Evolutionary conservation across 1,140 invertebrate species (phyloP), one percentile per base, ranked within the genome.

Genomic region (Sycobia sp.): DNA sequence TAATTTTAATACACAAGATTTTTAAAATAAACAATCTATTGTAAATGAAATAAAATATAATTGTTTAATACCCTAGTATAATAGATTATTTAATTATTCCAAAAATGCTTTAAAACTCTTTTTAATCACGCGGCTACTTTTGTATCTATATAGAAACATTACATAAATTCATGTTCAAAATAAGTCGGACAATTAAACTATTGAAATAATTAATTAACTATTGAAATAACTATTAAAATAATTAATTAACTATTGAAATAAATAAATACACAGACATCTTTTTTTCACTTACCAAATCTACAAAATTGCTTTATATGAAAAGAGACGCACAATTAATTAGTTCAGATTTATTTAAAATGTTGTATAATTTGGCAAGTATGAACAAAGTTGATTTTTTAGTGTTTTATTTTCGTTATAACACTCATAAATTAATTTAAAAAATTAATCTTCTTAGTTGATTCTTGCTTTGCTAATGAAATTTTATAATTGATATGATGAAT

Each of bases 401-500:
- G 14, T 20, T n/a, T 4, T 13, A 25, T 7, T 49, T n/a, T 29
- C 14, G 14, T 7, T 4, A 27, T 7, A 32, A 32, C 29, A 27
- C 14, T 47, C 14, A 14, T 3, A 2, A 47, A 47, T 25, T 14
- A 25, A 27, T 3, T 23, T 46, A 16, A 3, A 25, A 46, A 14
- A 32, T 25, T 38, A 27, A 53, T 61, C 39, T 50, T 29, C 57
- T 61, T 61, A 22, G 58, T 53, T 61, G 38, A 60, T 53, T 27
- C 60, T 62, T 49, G 60, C 43, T 55, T 18, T 58, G 25, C 32
- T 56, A 46, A 46, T 44, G 23, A 44, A 44, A 44, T 7, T 16
- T 44, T 14, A 56, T 34, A 55, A 39, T 9, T 57, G 22, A 39
- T 34, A 4, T 47, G 13, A 34, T 39, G 73, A 71, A 77, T 76